Percentiles rank a stretch among this genome's conserved stretches.
Conservation (phyloP, 1,140 invertebrate genomes). For the Rhizoglyphus robini region DNA sequence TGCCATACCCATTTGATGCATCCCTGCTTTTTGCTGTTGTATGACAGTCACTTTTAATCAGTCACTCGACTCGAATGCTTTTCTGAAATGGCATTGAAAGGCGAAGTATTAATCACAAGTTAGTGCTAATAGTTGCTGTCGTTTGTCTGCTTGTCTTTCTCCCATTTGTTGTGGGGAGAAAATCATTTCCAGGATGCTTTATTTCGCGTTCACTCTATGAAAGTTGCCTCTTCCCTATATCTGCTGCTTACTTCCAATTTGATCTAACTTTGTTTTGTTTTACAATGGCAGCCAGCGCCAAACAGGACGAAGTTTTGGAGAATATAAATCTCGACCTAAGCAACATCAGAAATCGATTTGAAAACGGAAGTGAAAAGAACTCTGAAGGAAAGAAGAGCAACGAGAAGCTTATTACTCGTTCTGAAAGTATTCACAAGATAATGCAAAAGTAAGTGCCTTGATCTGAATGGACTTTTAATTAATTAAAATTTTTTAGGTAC, state of each 20-base stretch:
- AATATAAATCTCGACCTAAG: constrained; percentile 47
- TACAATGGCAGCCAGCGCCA: constrained; percentile 55
- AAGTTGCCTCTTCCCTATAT: background rate
- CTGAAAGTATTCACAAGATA: constrained; percentile 60
- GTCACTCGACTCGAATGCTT: too few species aligned
- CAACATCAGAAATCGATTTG: constrained; percentile 70
- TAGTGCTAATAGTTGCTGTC: too few species aligned
- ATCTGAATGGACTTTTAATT: too few species aligned
- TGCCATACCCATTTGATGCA: too few species aligned
- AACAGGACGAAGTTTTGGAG: constrained; percentile 70
- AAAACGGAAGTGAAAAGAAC: constrained; percentile 31
- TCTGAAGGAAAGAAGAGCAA: constrained; percentile 40
- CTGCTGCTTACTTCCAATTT: background rate
- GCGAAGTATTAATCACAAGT: too few species aligned
- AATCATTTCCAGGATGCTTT: background rate
- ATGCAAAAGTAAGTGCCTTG: constrained; percentile 55
- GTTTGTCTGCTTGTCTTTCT: background rate
- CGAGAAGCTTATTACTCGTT: constrained; percentile 47
- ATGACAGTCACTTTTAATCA: too few species aligned
- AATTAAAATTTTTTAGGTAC: too few species aligned
- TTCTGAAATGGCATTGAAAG: too few species aligned
- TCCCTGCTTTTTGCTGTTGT: too few species aligned
- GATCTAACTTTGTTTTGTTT: constrained; percentile 26
- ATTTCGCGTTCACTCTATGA: background rate
- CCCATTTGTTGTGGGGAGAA: background rate